These are phyloP conservation scores for Crossocerus cetratus DNA, from an alignment of 2,888 invertebrate genomes.

Conservation along the genomic window DNA sequence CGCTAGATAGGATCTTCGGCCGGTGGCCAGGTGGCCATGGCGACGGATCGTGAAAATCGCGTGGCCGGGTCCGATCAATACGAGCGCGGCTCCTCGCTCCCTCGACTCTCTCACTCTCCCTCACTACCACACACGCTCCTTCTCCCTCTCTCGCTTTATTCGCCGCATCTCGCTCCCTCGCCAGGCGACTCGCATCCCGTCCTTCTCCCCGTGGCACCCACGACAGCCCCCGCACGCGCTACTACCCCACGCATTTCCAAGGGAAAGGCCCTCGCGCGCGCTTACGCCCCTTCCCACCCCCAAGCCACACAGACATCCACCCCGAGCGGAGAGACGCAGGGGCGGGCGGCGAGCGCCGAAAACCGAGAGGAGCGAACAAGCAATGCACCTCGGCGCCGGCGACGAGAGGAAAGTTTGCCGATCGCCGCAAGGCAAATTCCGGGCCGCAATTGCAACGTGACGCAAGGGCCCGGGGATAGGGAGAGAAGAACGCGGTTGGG, in stretches of 20 bases:
- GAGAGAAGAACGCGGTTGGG: not conserved
- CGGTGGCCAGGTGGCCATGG: slow-evolving; percentile 76
- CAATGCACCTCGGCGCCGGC: too few relatives aligned
- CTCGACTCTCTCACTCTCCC: too few relatives aligned
- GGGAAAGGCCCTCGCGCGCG: slow-evolving; percentile 54
- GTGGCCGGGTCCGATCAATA: slow-evolving; percentile 76
- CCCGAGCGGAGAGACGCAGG: slow-evolving; percentile 11
- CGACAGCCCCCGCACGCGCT: slow-evolving; percentile 30
- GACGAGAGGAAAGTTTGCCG: too few relatives aligned
- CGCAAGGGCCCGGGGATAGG: too few relatives aligned
- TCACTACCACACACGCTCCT: slow-evolving; percentile 38
- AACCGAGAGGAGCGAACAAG: too few relatives aligned
- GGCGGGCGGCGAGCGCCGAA: not conserved
- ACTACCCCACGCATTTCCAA: slow-evolving; percentile 40
- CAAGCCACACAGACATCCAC: slow-evolving; percentile 2
- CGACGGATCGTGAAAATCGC: slow-evolving; percentile 77
- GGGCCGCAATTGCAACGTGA: too few relatives aligned
- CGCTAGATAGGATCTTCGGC: slow-evolving; percentile 73
- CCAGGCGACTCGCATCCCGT: slow-evolving; percentile 13
- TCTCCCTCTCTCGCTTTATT: slow-evolving; percentile 35
- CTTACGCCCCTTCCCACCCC: slow-evolving; percentile 45
- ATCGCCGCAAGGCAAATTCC: too few relatives aligned
- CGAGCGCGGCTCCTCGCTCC: slow-evolving; percentile 65
- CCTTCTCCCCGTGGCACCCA: slow-evolving; percentile 24
- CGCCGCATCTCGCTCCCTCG: slow-evolving; percentile 32